Conservation (phyloP, 2,113 vertebrate species). For the Xenus cinereus region DNA sequence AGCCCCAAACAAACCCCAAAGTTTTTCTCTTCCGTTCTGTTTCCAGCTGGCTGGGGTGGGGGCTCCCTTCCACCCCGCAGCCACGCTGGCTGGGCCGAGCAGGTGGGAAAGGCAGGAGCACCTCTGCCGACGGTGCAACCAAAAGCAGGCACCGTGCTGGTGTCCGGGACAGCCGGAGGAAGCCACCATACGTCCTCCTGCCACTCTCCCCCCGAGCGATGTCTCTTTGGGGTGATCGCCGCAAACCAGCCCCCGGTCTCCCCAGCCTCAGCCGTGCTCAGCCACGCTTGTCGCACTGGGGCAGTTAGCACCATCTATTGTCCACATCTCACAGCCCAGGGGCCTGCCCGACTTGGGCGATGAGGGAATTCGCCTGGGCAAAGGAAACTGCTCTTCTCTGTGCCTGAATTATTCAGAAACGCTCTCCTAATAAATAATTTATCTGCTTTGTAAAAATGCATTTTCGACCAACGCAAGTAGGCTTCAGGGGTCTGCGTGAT, state of each 20-base stretch:
- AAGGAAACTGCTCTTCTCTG: neutral
- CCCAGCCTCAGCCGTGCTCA: rapidly evolving
- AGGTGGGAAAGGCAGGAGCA: neutral
- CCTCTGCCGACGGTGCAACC: neutral
- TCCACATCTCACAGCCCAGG: neutral
- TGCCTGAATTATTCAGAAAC: neutral
- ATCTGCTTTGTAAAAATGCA: neutral
- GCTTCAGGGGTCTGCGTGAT: neutral
- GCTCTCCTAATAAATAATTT: neutral
- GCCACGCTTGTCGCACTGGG: rapidly evolving
- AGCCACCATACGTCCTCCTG: rapidly evolving
- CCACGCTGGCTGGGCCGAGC: neutral
- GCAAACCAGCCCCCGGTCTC: neutral
- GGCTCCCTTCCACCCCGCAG: neutral
- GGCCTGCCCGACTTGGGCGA: neutral
- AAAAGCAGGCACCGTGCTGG: rapidly evolving
- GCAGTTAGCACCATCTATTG: neutral
- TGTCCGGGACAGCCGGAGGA: rapidly evolving
- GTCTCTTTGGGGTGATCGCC: neutral
- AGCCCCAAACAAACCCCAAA: neutral
- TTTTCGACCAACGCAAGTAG: rapidly evolving
- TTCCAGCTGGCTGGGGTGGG: neutral
- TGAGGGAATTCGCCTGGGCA: rapidly evolving
- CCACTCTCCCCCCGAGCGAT: rapidly evolving
- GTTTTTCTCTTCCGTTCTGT: neutral